These are phyloP conservation scores for Hormiphora californensis DNA, from an alignment of 37 sponge, comb jelly and placozoan species.

Conservation along the genomic window DNA sequence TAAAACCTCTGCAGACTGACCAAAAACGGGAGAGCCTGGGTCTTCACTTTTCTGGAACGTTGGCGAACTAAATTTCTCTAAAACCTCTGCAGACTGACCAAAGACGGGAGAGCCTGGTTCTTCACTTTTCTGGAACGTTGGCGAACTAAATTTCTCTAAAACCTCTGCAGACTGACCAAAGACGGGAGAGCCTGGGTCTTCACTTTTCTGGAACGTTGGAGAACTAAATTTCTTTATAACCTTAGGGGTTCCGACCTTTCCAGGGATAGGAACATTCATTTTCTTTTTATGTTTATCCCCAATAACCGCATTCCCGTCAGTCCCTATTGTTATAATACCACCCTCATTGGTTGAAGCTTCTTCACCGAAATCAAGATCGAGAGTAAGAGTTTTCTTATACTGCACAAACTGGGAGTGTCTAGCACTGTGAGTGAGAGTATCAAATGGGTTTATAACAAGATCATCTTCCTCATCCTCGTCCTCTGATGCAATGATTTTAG, in stretches of 20 bases:
- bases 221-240: not conserved
- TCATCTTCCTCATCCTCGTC: not conserved
- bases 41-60: not conserved
- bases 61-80: not conserved
- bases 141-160: not conserved
- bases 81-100: not conserved
- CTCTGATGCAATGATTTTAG: not conserved
- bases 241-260: not conserved
- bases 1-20: too few species aligned
- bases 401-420: not conserved
- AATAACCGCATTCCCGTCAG: too few species aligned
- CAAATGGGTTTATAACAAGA: not conserved
- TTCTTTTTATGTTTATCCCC: too few species aligned
- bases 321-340: too few species aligned
- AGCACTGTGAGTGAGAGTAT: not conserved
- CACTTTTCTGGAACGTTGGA: not conserved
- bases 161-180: too few species aligned
- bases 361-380: too few species aligned
- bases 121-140: not conserved
- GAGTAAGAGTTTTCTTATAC: conserved; percentile 45
- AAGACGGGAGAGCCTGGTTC: not conserved
- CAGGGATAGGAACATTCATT: not conserved
- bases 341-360: too few species aligned
- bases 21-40: too few species aligned
- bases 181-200: not conserved